phyloP scores from a whole-genome alignment of 2,888 invertebrate species.

The Steinernema hermaphroditum region DNA sequence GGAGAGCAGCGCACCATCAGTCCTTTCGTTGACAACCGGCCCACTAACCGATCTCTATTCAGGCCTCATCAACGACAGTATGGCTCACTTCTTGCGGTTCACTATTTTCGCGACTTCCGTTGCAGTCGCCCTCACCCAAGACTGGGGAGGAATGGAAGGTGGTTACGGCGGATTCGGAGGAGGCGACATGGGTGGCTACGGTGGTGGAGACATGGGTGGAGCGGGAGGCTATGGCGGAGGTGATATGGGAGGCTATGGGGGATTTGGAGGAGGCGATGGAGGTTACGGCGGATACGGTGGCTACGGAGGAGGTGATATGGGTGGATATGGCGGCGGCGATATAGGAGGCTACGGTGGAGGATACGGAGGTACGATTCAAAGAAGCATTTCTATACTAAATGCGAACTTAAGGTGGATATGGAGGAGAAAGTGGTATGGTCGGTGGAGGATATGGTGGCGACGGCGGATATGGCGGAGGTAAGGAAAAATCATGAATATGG shows the following conservation, averaged over 20 bases:
- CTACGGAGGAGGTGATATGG: slow-evolving; percentile 35
- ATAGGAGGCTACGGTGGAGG: slow-evolving; percentile 42
- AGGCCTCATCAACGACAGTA: neutral
- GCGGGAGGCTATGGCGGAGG: slow-evolving; percentile 40
- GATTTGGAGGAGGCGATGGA: slow-evolving; percentile 40
- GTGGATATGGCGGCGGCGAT: slow-evolving; percentile 15
- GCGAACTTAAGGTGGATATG: slow-evolving; percentile 34
- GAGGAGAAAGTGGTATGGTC: slow-evolving; percentile 42
- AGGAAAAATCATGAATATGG: slow-evolving; percentile 33
- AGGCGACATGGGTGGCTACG: slow-evolving; percentile 37
- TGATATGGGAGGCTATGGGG: slow-evolving; percentile 48
- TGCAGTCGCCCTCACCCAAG: slow-evolving; percentile 50
- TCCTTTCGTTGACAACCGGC: neutral
- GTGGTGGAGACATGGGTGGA: slow-evolving; percentile 40
- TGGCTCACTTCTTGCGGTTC: slow-evolving; percentile 2
- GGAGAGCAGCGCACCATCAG: neutral
- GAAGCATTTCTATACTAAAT: too few species aligned
- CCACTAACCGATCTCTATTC: neutral
- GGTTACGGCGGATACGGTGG: slow-evolving; percentile 40
- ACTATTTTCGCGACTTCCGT: slow-evolving; percentile 44
- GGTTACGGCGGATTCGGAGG: slow-evolving; percentile 38
- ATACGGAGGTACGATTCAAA: slow-evolving; percentile 39
- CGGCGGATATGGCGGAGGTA: slow-evolving; percentile 46
- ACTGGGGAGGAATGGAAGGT: slow-evolving; percentile 55
- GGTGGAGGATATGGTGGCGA: slow-evolving; percentile 50